A percentile compares a stretch with the other conserved stretches of the same genome.
Evolutionary conservation across 2,113 vertebrate species (phyloP).

Genomic region (Ochotona princeps): DNA sequence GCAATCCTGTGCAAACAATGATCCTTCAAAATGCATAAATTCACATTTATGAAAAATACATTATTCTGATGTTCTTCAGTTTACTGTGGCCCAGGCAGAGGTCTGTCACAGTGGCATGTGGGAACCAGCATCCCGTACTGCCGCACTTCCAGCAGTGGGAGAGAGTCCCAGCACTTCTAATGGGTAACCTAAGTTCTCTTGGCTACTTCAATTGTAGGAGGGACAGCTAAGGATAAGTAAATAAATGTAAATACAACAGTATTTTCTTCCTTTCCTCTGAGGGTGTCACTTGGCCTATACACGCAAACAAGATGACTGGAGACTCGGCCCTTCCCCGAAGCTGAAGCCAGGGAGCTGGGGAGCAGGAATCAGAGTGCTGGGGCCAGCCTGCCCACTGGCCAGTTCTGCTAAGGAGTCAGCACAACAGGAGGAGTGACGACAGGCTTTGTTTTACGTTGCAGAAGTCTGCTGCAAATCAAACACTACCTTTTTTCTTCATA

Average conservation of each 20-base stretch:
- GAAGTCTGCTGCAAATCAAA: not conserved
- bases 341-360: too few relatives aligned
- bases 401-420: not conserved
- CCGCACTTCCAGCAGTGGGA: not conserved
- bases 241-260: not conserved
- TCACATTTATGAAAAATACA: slow-evolving; percentile 3
- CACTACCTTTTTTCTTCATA: not conserved
- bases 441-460: not conserved
- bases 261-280: not conserved
- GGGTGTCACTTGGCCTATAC: not conserved
- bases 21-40: not conserved
- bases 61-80: not conserved
- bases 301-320: too few relatives aligned
- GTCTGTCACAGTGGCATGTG: not conserved
- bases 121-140: not conserved
- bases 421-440: not conserved
- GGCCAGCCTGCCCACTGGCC: not conserved
- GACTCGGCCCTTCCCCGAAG: too few relatives aligned
- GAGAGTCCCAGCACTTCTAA: not conserved
- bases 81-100: not conserved
- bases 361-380: not conserved
- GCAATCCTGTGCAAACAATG: not conserved
- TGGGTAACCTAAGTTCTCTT: not conserved
- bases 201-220: not conserved
- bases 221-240: not conserved